phyloP scores from a whole-genome alignment of 2,888 invertebrate genomes.

The Scelioninae gen. 2 region DNA sequence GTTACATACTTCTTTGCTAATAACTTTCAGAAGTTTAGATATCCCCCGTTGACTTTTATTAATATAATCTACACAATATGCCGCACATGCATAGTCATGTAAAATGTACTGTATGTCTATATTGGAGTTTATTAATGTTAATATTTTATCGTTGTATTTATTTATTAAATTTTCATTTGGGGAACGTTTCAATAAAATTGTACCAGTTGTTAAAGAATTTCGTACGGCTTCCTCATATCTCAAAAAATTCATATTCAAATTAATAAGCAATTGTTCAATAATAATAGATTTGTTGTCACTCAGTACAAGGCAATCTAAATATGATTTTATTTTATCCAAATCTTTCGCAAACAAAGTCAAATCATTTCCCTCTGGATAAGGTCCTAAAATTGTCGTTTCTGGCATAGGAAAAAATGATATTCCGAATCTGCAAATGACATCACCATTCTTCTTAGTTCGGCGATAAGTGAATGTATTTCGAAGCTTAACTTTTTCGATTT shows the following conservation, averaged over 20 bases:
- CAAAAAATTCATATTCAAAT: conserved; percentile 26
- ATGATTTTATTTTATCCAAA: not conserved
- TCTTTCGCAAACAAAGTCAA: not conserved
- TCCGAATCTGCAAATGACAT: conserved; percentile 35
- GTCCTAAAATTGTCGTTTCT: conserved; percentile 30
- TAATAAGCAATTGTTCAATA: conserved; percentile 26
- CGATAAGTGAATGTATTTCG: conserved; percentile 48
- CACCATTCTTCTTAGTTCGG: conserved; percentile 31
- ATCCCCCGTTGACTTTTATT: conserved; percentile 52
- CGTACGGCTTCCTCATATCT: conserved; percentile 44
- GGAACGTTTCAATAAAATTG: conserved; percentile 42
- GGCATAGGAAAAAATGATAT: conserved; percentile 44
- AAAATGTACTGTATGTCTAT: conserved; percentile 57
- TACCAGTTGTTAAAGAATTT: conserved; percentile 32
- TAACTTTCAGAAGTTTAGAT: conserved; percentile 45
- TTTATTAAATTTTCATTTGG: conserved; percentile 48
- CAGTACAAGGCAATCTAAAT: conserved; percentile 1
- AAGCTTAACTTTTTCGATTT: conserved; percentile 33
- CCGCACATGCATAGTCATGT: conserved; percentile 49
- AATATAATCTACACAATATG: conserved; percentile 52
- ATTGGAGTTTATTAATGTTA: conserved; percentile 41
- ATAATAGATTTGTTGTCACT: conserved; percentile 1
- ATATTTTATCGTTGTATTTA: conserved; percentile 49
- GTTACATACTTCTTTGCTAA: conserved; percentile 57
- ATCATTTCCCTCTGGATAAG: conserved; percentile 17